These are phyloP conservation scores for Cataglyphis hispanica DNA, from an alignment of 1,140 invertebrate genomes.

Conservation along the genomic window DNA sequence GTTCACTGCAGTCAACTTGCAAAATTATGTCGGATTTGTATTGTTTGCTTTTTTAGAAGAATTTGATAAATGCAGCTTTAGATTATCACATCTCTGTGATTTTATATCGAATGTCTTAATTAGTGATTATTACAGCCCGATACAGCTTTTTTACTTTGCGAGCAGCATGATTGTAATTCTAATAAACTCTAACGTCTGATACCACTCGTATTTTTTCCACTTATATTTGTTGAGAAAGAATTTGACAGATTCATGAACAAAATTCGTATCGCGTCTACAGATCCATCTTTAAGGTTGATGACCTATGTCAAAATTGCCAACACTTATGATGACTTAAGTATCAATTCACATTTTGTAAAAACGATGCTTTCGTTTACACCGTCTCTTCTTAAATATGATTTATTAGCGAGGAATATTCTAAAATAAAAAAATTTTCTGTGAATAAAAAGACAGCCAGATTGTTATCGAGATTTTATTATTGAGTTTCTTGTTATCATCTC, in stretches of 20 bases:
- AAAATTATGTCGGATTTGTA: constrained; percentile 59
- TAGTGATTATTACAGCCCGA: background rate
- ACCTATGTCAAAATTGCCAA: background rate
- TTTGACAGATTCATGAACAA: background rate
- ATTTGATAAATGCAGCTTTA: background rate
- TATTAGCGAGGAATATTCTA: background rate
- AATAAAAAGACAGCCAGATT: background rate
- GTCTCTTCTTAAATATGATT: background rate
- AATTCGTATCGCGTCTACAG: background rate
- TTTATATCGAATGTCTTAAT: background rate
- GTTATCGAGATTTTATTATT: constrained; percentile 3
- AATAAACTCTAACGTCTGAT: background rate
- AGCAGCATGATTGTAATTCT: background rate
- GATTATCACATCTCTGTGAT: background rate
- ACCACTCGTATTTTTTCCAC: background rate
- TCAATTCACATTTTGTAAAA: constrained; percentile 39
- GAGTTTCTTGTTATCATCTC: constrained; percentile 4
- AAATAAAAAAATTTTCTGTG: background rate
- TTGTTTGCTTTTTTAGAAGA: background rate
- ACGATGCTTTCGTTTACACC: background rate
- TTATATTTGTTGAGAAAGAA: background rate
- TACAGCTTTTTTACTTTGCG: background rate
- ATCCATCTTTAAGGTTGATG: constrained; percentile 37
- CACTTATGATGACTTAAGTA: constrained; percentile 38
- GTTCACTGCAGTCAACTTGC: constrained; percentile 51